phyloP scores from a whole-genome alignment of 1,140 invertebrate species.

The Samia ricini region DNA sequence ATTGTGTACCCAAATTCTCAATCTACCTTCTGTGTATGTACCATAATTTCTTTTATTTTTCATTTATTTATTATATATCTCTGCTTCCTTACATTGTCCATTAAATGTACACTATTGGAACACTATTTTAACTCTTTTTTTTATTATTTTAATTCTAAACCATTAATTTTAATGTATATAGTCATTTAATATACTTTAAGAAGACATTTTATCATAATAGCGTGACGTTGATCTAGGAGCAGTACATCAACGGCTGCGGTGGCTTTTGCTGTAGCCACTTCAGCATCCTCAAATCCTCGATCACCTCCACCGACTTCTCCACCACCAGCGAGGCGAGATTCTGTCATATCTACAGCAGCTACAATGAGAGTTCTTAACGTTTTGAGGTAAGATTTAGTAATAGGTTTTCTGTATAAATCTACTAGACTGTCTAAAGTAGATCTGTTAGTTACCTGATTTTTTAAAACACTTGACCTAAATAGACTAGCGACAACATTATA shows the following conservation, averaged over 20 bases:
- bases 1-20: neutral
- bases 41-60: neutral
- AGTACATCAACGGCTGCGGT: conserved; percentile 93
- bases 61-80: too few species aligned
- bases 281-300: conserved; percentile 89
- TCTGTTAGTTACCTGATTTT: too few species aligned
- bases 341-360: conserved; percentile 93
- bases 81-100: neutral
- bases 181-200: neutral
- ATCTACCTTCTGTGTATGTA: neutral
- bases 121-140: neutral
- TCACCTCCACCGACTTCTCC: conserved; percentile 58
- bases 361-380: conserved; percentile 96
- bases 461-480: too few species aligned
- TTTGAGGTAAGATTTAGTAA: conserved; percentile 75
- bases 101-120: neutral
- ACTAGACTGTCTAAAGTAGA: too few species aligned
- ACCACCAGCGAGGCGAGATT: conserved; percentile 82
- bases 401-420: too few species aligned
- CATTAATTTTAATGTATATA: neutral
- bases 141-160: neutral
- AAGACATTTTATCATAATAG: neutral
- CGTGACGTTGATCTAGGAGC: conserved; percentile 80
- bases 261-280: conserved; percentile 95
- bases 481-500: too few species aligned